These are phyloP conservation scores for Epiblema foenella DNA, from an alignment of 2,888 invertebrate species.

Conservation along the genomic window DNA sequence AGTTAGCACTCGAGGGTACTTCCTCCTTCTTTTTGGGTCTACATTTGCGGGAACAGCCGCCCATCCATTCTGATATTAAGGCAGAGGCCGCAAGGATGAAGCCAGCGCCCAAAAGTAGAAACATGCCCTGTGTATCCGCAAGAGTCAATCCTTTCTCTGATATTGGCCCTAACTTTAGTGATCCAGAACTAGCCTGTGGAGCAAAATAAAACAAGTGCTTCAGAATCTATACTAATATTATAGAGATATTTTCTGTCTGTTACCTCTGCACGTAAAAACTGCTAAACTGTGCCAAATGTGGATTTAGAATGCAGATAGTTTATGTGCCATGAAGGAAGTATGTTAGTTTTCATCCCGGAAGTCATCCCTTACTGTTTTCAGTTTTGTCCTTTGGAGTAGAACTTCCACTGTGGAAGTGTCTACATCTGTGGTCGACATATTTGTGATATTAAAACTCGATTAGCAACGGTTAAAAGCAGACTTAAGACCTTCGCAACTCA, in stretches of 20 bases:
- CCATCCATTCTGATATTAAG: conserved; percentile 88
- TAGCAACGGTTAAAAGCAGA: too few relatives aligned
- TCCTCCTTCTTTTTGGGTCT: conserved; percentile 56
- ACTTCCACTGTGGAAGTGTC: too few relatives aligned
- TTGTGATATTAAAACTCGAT: not conserved
- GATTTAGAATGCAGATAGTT: not conserved
- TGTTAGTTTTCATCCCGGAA: too few relatives aligned
- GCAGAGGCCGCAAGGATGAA: conserved; percentile 87
- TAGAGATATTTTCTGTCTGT: not conserved
- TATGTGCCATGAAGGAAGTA: too few relatives aligned
- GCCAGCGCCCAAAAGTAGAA: conserved; percentile 89
- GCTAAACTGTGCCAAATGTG: too few relatives aligned
- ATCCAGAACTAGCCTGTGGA: conserved; percentile 73
- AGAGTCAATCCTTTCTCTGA: conserved; percentile 90
- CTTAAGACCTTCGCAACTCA: too few relatives aligned
- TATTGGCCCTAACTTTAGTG: conserved; percentile 73
- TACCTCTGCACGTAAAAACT: not conserved
- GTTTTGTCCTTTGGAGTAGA: too few relatives aligned
- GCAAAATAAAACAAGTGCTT: conserved; percentile 34
- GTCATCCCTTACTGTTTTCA: too few relatives aligned
- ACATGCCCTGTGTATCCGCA: conserved; percentile 94
- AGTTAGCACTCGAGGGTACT: conserved; percentile 50
- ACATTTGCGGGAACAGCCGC: conserved; percentile 87
- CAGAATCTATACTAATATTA: not conserved
- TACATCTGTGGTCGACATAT: too few relatives aligned